Conservation (phyloP, 2,113 vertebrate species). For the Campylomormyrus numenius region DNA sequence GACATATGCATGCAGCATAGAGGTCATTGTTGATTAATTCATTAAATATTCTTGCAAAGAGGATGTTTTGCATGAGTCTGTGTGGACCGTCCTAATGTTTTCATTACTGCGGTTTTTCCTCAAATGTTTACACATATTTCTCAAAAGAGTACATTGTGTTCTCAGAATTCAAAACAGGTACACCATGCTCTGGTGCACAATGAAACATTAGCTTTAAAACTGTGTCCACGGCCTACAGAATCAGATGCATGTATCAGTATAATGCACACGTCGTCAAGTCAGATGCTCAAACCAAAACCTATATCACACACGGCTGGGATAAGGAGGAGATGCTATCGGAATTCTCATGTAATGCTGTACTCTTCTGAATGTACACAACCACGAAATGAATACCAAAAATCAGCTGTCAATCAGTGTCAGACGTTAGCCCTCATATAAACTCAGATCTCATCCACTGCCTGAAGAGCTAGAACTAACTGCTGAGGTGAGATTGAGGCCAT, state of each 20-base stretch:
- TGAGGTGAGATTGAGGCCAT: background rate
- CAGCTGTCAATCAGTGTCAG: background rate
- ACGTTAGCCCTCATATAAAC: background rate
- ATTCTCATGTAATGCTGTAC: background rate
- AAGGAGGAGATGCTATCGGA: background rate
- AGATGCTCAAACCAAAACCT: background rate
- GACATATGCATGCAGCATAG: background rate
- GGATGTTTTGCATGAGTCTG: conserved; percentile 8
- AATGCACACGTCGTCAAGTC: background rate
- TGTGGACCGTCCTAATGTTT: background rate
- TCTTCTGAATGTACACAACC: background rate
- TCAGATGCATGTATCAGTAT: background rate
- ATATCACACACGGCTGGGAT: background rate
- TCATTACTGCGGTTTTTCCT: background rate
- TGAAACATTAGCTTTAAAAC: background rate
- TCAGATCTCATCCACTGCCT: background rate
- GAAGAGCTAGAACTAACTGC: background rate
- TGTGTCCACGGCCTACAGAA: background rate
- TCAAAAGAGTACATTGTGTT: background rate
- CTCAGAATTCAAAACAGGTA: background rate
- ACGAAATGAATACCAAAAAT: conserved; percentile 1
- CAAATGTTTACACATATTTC: conserved; percentile 5
- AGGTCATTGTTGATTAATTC: background rate
- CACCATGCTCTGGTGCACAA: background rate
- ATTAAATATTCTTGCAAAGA: conserved; percentile 3